Evolutionary conservation across 1,140 invertebrate species (phyloP), one percentile per base, ranked within the genome.

Genomic region (Oryzaephilus surinamensis): DNA sequence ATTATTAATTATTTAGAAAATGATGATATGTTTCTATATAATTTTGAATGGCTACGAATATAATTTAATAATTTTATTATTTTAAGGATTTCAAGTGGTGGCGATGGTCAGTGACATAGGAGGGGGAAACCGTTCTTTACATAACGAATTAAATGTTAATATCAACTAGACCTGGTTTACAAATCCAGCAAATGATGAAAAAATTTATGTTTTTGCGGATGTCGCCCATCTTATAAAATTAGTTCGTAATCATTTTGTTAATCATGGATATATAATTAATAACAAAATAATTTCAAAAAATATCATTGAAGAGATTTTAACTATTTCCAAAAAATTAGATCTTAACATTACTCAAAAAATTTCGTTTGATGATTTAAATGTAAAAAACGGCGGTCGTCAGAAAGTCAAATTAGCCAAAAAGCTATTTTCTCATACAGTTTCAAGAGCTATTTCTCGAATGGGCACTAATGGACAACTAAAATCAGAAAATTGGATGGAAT

Each of bases 181-280:
- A 3, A 20, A 34, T 34, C 32, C 32, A 5, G 16, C 6, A 3
- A 20, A 20, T 2, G 15, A 21, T 4, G 14, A 34, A 12, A 34
- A 34, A 20, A 20, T 34, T 34, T 34, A 20, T 34, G 32, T 34
- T 1, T 34, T 34, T 12, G 32, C 18, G 0, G 32, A 34, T 19
- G 32, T 34, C 2, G 17, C 32, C 10, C 32, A 19, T 34, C 18
- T 34, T 10, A n/a, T 34, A 20, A 34, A 34, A 12, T 34, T 34
- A 13, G 21, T 34, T 4, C 32, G 32, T 7, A 34, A 34, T 8
- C 2, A 34, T 34, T 34, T 34, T 20, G 32, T 34, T 2, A 19
- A 34, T 21, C 17, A 34, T 21, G 32, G 18, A 2, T 34, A n/a
- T 19, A 2, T 23, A 2, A 34, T 34, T 34, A 12, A 21, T 13